A percentile compares a stretch with the other conserved stretches of the same genome.
Conservation (phyloP, 2,888 invertebrate species). For the Agrilus mali region DNA sequence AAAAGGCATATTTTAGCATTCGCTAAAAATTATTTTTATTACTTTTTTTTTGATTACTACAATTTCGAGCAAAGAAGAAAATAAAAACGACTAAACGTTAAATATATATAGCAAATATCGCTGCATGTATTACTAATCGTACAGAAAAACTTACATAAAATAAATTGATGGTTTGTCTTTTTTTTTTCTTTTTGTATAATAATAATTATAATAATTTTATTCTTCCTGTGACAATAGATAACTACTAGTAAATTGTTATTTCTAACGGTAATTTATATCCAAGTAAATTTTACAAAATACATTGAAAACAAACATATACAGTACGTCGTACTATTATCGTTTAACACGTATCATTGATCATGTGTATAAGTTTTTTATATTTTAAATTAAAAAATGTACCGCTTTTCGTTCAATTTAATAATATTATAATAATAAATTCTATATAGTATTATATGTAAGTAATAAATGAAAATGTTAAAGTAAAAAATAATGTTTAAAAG, state of each 20-base stretch:
- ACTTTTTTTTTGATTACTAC: background rate
- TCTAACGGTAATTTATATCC: background rate
- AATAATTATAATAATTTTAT: background rate
- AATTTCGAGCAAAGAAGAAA: background rate
- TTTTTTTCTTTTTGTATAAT: background rate
- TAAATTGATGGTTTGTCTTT: no score
- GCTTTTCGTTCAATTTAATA: no score
- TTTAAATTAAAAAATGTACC: no score
- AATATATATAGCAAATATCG: no score
- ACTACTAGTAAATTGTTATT: background rate
- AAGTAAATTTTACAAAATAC: background rate
- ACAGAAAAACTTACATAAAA: no score
- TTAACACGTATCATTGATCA: background rate
- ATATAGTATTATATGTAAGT: no score
- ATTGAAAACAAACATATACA: background rate
- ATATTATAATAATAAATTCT: no score
- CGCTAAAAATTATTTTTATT: background rate
- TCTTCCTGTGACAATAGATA: background rate
- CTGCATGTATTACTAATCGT: no score
- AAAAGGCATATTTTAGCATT: background rate
- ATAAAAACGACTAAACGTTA: no score
- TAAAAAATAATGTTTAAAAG: no score
- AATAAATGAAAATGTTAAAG: no score
- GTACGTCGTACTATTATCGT: no score
- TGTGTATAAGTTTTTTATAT: constrained; percentile 2